Evolutionary conservation across 2,797 vertebrate species (phyloP).

Genomic region (Rhabdophis nuchalis): DNA sequence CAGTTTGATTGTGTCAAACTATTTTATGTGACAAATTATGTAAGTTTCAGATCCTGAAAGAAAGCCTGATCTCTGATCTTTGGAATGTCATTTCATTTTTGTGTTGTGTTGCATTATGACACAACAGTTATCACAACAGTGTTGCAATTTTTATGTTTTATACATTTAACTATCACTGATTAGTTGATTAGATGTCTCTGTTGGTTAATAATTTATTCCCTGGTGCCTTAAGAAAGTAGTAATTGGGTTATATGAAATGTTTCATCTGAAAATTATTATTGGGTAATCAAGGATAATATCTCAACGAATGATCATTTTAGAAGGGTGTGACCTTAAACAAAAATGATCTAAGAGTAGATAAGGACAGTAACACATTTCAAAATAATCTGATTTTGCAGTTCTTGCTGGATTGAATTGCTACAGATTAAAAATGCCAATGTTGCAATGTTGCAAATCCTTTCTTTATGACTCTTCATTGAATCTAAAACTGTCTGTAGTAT

Average conservation of each 20-base stretch:
- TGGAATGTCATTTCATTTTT: slow-evolving; percentile 30
- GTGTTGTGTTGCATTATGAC: too few relatives aligned
- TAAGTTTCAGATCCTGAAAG: neutral
- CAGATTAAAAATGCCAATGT: neutral
- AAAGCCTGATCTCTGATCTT: slow-evolving; percentile 31
- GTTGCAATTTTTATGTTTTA: neutral
- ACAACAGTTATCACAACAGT: too few relatives aligned
- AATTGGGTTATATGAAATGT: neutral
- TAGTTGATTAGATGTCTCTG: slow-evolving; percentile 27
- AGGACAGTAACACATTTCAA: neutral
- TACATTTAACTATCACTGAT: slow-evolving; percentile 1
- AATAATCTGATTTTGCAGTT: neutral
- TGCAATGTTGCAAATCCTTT: too few relatives aligned
- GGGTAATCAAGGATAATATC: neutral
- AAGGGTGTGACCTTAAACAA: neutral
- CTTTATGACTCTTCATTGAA: neutral
- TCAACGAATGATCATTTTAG: neutral
- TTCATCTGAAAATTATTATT: neutral
- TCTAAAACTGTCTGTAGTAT: neutral
- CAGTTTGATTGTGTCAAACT: neutral
- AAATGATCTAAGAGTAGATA: neutral
- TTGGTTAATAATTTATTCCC: slow-evolving; percentile 56
- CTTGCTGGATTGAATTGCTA: neutral
- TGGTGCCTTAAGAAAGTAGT: neutral
- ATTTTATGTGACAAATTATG: slow-evolving; percentile 17